Conservation (phyloP, 2,888 invertebrate genomes). For the Melanchra persicariae region DNA sequence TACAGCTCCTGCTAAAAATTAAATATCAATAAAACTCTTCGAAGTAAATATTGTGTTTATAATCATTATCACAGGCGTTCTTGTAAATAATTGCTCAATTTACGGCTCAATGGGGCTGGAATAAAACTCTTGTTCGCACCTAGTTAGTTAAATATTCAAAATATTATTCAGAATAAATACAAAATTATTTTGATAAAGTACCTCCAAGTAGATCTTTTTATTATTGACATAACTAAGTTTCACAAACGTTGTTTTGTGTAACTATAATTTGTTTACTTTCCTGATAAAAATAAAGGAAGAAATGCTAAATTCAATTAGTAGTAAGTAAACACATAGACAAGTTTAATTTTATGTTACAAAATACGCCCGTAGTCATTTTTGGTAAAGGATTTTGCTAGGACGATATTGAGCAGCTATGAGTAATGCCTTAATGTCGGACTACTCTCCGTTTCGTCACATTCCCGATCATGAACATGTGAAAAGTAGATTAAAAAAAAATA, state of each 20-base stretch:
- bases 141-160: background rate
- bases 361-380: too few species aligned
- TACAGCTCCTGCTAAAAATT: conserved; percentile 37
- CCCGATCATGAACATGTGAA: too few species aligned
- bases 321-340: too few species aligned
- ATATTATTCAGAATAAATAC: background rate
- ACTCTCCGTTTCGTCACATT: too few species aligned
- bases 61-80: conserved; percentile 45
- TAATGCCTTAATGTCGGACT: too few species aligned
- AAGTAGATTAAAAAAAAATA: too few species aligned
- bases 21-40: conserved; percentile 11
- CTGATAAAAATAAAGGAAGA: too few species aligned
- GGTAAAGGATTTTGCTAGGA: too few species aligned
- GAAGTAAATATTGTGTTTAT: conserved; percentile 34
- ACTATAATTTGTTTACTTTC: too few species aligned
- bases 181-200: conserved; percentile 5
- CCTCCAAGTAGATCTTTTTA: background rate
- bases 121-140: conserved; percentile 24
- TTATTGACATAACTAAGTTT: background rate
- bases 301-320: too few species aligned
- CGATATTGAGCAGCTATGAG: background rate
- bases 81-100: conserved; percentile 53
- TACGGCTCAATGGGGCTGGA: conserved; percentile 37
- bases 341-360: too few species aligned
- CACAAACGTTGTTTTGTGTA: background rate